Conservation (phyloP, 1,140 invertebrate genomes). For the Scaptomyza graminum region DNA sequence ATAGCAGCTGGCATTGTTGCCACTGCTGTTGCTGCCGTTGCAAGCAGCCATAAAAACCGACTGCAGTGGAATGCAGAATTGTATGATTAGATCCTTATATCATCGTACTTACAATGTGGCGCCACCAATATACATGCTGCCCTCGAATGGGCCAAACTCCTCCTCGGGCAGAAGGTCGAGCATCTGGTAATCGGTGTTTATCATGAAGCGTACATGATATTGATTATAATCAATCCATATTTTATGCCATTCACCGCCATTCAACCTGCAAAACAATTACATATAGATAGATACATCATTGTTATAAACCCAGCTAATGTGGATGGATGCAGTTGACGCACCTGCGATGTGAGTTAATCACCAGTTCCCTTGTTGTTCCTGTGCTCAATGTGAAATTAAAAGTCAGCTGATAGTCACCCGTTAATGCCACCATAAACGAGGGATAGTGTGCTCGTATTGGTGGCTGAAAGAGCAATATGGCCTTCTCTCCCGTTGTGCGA, state of each 20-base stretch:
- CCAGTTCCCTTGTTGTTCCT: conserved; percentile 90
- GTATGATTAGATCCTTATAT: not conserved
- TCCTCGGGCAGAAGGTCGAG: conserved; percentile 92
- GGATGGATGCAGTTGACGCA: conserved; percentile 2
- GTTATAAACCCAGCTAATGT: not conserved
- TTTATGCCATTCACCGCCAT: conserved; percentile 97
- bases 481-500: conserved; percentile 94
- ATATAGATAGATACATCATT: conserved; percentile 5
- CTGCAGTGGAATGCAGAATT: conserved; percentile 4
- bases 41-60: conserved; percentile 62
- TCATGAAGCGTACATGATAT: conserved; percentile 96
- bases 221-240: conserved; percentile 97
- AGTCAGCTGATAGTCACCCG: conserved; percentile 92
- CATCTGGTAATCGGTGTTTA: conserved; percentile 95
- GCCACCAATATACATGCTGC: conserved; percentile 96
- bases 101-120: conserved; percentile 90
- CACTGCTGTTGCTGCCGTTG: conserved; percentile 32
- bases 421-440: conserved; percentile 94
- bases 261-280: conserved; percentile 85
- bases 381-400: conserved; percentile 96
- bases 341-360: conserved; percentile 90
- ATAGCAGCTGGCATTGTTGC: conserved; percentile 47
- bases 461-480: conserved; percentile 95
- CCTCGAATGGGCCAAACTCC: conserved; percentile 95
- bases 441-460: conserved; percentile 94